Evolutionary conservation across 2,797 vertebrate genomes (phyloP), one percentile per base, ranked within the genome.

Genomic region (Leptoclinus maculatus): DNA sequence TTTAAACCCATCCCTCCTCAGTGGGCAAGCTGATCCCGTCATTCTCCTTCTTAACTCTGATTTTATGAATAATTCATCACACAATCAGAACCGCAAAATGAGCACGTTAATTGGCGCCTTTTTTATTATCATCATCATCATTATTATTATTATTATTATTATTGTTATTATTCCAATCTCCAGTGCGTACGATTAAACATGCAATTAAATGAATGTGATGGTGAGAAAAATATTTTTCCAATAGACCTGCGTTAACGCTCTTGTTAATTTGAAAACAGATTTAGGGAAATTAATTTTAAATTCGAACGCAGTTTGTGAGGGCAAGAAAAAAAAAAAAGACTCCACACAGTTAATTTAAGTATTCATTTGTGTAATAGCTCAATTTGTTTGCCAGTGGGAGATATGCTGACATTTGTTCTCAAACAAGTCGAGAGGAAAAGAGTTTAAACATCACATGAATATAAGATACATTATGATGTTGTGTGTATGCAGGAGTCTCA

Each of bases 1-100:
- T 90, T 90, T 88, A 85, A 79, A 83, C 64, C 51, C 63, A 72
- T 74, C 83, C 82, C 79, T 76, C 89, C 83, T 89, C 76, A 62
- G 66, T 81, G 86, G 60, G 62, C 79, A 78, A 72, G 78, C 86
- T 74, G 82, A 83, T 84, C 79, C 73, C 70, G 75, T 86, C 83
- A 76, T 86, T 83, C 83, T 76, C 74, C 36, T 47, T 79, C 86
- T 83, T 89, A 71, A 49, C 79, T 71, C 70, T 88, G 83, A 90
- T 91, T 82, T 90, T 84, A 92, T 94, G 80, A 92, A 94, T 94
- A 82, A 94, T 94, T 91, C 64, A 95, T 91, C 32, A 47, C 72
- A 34, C 85, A 80, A 83, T 78, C 85, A 78, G 74, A 87, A 62
- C 66, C 80, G 73, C 74, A 86, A 34, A 76, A 87, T 67, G 74